Evolutionary conservation across 2,797 vertebrate genomes (phyloP), one percentile per base, ranked within the genome.

Genomic region (Gallinago nigripennis): DNA sequence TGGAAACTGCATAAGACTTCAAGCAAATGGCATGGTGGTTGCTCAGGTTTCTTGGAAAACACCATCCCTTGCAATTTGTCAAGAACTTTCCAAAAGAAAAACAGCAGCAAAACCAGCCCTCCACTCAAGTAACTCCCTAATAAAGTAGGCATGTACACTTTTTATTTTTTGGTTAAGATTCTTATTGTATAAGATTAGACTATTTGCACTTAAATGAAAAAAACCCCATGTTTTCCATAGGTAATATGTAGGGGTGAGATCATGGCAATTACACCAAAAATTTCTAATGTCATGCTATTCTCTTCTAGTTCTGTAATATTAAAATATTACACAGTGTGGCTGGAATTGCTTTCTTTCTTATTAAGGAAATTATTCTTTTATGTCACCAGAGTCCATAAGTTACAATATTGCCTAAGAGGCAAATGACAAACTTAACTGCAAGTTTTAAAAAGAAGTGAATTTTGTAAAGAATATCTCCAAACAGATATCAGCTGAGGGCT

Each of bases 161-260:
- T 53, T 30, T 51, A 46, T 6, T n/a, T 45, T 45, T 45, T 45
- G 18, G 17, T 50, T 54, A 54, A 61, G 11, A 72, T 86, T 57
- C 13, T 30, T 76, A 48, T 16, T 37, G 16, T 43, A 30, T 31
- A 50, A 56, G 8, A 46, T 60, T 58, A 30, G 9, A 24, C 28
- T 8, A 41, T 53, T 33, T 58, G 5, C 16, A 28, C 16, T 35
- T 27, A 39, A 25, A 58, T 41, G 28, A 28, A 15, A 27, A 51
- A 46, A 13, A 2, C 2, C 6, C 3, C 12, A 31, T 1, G 0
- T 68, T 71, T 78, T 57, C 27, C 30, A 27, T 19, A 58, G 14
- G 13, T 46, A 63, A 37, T 6, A 7, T 33, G 6, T 64, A 45
- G 28, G 28, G 15, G 9, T 27, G 27, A 37, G 12, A 57, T n/a